Evolutionary conservation across 2,113 vertebrate species (phyloP).

Genomic region (Pterophyllum scalare): DNA sequence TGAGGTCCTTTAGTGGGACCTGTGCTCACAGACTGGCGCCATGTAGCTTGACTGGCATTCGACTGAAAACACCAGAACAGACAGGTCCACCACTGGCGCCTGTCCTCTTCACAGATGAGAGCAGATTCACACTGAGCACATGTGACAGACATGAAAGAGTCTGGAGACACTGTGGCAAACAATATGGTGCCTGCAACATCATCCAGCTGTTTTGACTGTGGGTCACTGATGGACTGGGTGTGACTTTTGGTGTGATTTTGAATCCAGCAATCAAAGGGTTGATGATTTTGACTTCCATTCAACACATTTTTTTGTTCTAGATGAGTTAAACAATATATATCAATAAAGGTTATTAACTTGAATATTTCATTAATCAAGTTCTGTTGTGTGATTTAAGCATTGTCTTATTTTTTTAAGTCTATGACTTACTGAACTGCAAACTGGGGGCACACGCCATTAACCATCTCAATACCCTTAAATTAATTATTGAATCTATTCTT

Average conservation of each 20-base stretch:
- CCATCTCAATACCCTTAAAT: neutral
- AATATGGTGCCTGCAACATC: neutral
- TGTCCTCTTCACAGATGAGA: slow-evolving; percentile 10
- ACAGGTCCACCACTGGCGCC: neutral
- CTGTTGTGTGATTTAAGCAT: no score
- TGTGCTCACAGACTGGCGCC: neutral
- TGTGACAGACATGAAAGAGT: neutral
- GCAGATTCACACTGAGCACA: neutral
- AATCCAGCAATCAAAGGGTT: no score
- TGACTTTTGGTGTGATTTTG: neutral
- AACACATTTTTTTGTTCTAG: no score
- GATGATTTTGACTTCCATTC: no score
- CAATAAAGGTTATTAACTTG: no score
- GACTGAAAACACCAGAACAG: neutral
- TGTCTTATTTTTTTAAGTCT: no score
- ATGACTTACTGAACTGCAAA: neutral
- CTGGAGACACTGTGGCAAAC: neutral
- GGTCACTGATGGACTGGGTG: neutral
- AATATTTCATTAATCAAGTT: no score
- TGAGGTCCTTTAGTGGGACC: neutral
- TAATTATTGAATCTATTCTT: neutral
- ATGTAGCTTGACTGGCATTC: neutral
- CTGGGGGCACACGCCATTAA: neutral
- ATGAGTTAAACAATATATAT: no score
- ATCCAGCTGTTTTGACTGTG: neutral